Base-by-base conservation (phyloP, 2,888 invertebrate genomes). In the Proisotoma minuta region DNA sequence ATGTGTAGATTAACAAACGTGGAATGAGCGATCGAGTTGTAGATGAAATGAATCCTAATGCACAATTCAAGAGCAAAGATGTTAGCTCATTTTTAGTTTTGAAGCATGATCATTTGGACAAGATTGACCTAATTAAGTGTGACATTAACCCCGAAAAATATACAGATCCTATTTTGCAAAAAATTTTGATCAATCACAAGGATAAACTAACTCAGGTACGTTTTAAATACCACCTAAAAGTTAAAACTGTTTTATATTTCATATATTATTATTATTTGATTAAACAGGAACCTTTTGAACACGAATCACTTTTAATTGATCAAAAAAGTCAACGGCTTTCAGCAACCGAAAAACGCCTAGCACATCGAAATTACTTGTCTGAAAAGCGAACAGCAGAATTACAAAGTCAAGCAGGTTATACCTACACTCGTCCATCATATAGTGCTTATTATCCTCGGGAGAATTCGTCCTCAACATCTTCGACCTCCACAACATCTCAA, bases 1-100 rank as follows among this genome's bases (percentile, higher is more conserved):
- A n/a, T n/a, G n/a, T n/a, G n/a, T n/a, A n/a, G 81, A 92, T 99
- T 68, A 95, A 92, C 77, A 98, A 98, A 76, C 95, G 97, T 79
- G 97, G 97, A 62, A 95, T 98, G 90, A 91, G 97, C 0, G 96
- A 98, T 79, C 84, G 98, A 18, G 96, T 99, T 3, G 96, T 99
- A 0, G 98, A 99, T 79, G 98, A 99, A 77, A 89, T 96, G 76
- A 95, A 97, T 78, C 96, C 97, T 0, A 95, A 98, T 76, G 94
- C 95, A 1, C 91, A 91, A 77, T 81, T 93, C 28, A 90, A 90
- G 1, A 85, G 91, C 79, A 91, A 91, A 78, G 92, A 92, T 75
- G 88, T 91, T 29, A 91, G 90, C 15, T 91, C 90, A 67, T 80
- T 97, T 24, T 89, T 95, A 75, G 91, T 91, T 79, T 91, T 93